Conservation (phyloP, 2,113 vertebrate species). For the Corapipo altera region DNA sequence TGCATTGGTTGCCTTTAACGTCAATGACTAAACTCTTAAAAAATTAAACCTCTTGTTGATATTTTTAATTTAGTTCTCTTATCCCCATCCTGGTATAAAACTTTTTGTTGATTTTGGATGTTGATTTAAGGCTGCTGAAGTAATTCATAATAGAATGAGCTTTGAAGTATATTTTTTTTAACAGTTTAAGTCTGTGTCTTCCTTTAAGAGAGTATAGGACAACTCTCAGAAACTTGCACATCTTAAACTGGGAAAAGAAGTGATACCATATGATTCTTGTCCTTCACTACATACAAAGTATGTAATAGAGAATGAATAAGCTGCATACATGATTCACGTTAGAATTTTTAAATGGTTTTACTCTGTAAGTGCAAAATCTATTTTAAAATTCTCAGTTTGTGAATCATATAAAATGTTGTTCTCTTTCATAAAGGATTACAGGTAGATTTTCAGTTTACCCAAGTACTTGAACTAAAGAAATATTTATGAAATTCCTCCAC, state of each 20-base stretch:
- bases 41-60: neutral
- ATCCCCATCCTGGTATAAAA: neutral
- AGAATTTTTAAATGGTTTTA: neutral
- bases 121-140: neutral
- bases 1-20: neutral
- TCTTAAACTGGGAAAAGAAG: neutral
- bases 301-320: neutral
- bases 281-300: neutral
- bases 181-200: neutral
- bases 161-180: neutral
- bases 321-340: neutral
- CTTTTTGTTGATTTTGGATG: neutral
- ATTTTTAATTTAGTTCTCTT: neutral
- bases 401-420: neutral
- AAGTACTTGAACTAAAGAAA: neutral
- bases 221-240: neutral
- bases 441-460: neutral
- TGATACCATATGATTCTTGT: neutral
- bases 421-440: neutral
- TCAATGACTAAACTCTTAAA: neutral
- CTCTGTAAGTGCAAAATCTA: neutral
- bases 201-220: neutral
- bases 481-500: neutral
- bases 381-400: neutral
- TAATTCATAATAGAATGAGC: neutral